Percentiles rank a stretch among this genome's conserved stretches.
phyloP scores from a whole-genome alignment of 1,140 invertebrate species.

The Nephotettix cincticeps region DNA sequence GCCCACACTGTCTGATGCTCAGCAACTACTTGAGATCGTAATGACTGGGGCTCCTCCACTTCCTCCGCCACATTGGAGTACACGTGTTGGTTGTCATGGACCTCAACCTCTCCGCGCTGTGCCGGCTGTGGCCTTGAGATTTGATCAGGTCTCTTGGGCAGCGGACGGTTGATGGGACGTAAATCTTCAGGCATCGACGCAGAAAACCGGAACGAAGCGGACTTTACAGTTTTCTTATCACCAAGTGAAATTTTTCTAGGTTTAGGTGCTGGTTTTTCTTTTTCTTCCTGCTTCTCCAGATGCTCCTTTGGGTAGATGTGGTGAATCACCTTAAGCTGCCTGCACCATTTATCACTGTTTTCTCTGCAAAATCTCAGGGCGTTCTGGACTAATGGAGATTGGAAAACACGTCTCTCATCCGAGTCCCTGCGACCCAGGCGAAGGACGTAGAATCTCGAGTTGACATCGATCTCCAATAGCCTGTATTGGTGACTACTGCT shows the following conservation, averaged over 20 bases:
- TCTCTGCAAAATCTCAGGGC: slow-evolving; percentile 31
- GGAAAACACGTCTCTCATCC: slow-evolving; percentile 33
- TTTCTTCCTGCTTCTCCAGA: not conserved
- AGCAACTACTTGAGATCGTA: not conserved
- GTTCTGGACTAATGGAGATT: slow-evolving; percentile 32
- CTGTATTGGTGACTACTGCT: slow-evolving; percentile 19
- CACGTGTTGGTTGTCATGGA: slow-evolving; percentile 11
- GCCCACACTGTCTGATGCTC: slow-evolving; percentile 19
- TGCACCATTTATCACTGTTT: slow-evolving; percentile 34
- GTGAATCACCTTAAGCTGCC: slow-evolving; percentile 37
- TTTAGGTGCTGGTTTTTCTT: slow-evolving; percentile 25
- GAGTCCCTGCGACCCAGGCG: slow-evolving; percentile 21
- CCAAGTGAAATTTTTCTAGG: slow-evolving; percentile 31
- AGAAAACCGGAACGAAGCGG: slow-evolving; percentile 36
- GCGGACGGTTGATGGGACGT: slow-evolving; percentile 22
- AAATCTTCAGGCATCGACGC: slow-evolving; percentile 29
- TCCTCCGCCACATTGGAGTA: slow-evolving; percentile 19
- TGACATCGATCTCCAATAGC: slow-evolving; percentile 40
- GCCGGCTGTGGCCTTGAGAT: not conserved
- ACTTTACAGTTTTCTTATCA: slow-evolving; percentile 37
- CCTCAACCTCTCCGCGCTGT: not conserved
- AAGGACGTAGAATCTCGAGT: slow-evolving; percentile 34
- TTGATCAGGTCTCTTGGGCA: slow-evolving; percentile 15
- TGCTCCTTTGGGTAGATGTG: slow-evolving; percentile 34
- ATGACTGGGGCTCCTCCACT: slow-evolving; percentile 13